Base-by-base conservation (phyloP, 2,888 invertebrate species). In the Maniola hyperantus region DNA sequence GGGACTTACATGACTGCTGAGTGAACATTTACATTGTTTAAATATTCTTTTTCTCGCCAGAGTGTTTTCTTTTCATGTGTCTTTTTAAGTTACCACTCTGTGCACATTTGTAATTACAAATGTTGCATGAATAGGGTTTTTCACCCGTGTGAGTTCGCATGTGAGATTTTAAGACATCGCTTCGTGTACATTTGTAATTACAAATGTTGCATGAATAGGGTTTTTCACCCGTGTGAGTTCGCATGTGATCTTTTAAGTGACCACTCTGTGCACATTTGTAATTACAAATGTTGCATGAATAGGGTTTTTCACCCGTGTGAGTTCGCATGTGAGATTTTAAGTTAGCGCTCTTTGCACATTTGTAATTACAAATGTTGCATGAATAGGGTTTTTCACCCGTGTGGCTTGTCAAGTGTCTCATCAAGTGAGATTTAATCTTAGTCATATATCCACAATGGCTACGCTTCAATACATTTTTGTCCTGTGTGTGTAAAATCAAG, bases 141-240 rank as follows among this genome's bases (percentile, higher is more conserved):
- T 68, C 51, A 1, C 15, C 54, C 15, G 55, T 61, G 26, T 69
- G 61, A 18, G 10, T 34, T 34, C 50, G 48, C 2, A 58, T 69
- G 36, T 67, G 53, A 8, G 8, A 1, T 1, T 58, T 64, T 54
- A 71, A 51, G 64, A 1, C 0, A 5, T 8, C 0, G 54, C 53
- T 71, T 0, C 1, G 0, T 6, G 6, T 48, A 71, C 55, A 71
- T 64, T 15, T 34, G 18, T 64, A 63, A n/a, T 60, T 20, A 68
- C 74, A 75, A 5, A 70, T 10, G n/a, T 46, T 44, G 63, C 74
- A 77, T 11, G 64, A 20, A 20, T 54, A 74, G 0, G 74, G 72
- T 44, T 70, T 74, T 10, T 70, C 66, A 13, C 58, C 51, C 2
- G 63, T 58, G 42, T 67, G 57, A 33, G 33, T 64, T 50, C 51